phyloP scores from a whole-genome alignment of 2,888 invertebrate genomes.

The Mechanitis mazaeus region DNA sequence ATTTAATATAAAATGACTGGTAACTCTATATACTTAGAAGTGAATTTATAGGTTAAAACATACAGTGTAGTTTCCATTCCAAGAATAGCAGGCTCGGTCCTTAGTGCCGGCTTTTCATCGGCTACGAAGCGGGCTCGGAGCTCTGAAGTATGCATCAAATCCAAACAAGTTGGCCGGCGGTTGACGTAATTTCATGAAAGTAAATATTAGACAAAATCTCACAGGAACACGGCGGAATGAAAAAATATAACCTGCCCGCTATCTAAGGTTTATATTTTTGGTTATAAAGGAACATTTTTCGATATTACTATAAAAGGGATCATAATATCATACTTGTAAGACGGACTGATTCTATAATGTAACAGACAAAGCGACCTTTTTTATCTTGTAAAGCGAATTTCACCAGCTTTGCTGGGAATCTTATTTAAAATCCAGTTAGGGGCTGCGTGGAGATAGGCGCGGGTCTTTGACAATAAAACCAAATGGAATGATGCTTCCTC shows the following conservation, averaged over 20 bases:
- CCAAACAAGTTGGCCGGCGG: conserved; percentile 65
- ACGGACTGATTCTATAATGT: conserved; percentile 61
- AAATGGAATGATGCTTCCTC: conserved; percentile 75
- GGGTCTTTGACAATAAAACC: conserved; percentile 74
- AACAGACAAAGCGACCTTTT: conserved; percentile 69
- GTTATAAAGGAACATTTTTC: conserved; percentile 23
- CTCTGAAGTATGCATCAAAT: conserved; percentile 72
- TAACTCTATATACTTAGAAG: neutral
- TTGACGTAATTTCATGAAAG: conserved; percentile 65
- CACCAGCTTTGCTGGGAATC: conserved; percentile 65
- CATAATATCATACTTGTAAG: conserved; percentile 59
- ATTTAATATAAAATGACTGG: neutral
- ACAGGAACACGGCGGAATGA: conserved; percentile 54
- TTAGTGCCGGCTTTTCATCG: conserved; percentile 34
- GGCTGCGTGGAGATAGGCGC: conserved; percentile 69
- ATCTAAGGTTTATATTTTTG: conserved; percentile 38
- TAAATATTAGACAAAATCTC: conserved; percentile 70
- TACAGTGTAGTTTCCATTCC: conserved; percentile 25
- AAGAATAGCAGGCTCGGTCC: conserved; percentile 28
- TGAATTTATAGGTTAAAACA: conserved; percentile 14
- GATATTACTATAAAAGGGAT: conserved; percentile 56
- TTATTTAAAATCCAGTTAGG: conserved; percentile 77
- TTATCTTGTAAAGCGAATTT: conserved; percentile 73
- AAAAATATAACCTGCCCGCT: conserved; percentile 55
- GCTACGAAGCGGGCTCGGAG: conserved; percentile 32